Evolutionary conservation across 2,888 invertebrate species (phyloP), one percentile per base, ranked within the genome.

Genomic region (Meghimatium bilineatum): DNA sequence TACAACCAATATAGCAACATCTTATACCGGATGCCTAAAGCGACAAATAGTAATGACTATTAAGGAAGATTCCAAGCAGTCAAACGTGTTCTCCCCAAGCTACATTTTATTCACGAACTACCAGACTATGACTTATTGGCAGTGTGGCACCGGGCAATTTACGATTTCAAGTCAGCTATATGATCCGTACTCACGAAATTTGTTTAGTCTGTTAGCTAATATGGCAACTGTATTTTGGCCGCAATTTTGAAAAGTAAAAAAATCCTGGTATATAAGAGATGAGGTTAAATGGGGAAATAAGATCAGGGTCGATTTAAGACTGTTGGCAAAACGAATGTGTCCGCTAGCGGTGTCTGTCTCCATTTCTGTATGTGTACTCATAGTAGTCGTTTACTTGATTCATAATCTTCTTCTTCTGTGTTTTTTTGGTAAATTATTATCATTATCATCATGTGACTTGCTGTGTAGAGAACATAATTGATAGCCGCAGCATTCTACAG

Each of bases 41-140:
- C 26, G 36, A 71, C 38, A 71, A 71, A 71, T 71, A 38, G 36
- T 71, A 71, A 71, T 36, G 71, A 26, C 38, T 38, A 38, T 71
- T 71, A 38, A 23, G 20, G n/a, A 36, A 71, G 38, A 36, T 26
- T 71, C 23, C 36, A 1, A 38, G 38, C 71, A 38, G 26, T 38
- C 1, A 23, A 38, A 71, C 1, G 71, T 20, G 23, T 38, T 38
- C 71, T 26, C 71, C 71, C 36, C 5, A 36, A 71, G 71, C 71
- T 38, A 38, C 5, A 20, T 36, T 71, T 38, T 71, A n/a, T 26
- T 26, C 71, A 5, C 1, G 12, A 26, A 6, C 23, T 38, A 36
- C 71, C 38, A 36, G 38, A 38, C 71, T 71, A 23, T 38, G 38
- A 26, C 71, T 36, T 38, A 71, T 38, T 71, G 36, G 71, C 38